These are phyloP conservation scores for Brachionus koreanus DNA, from an alignment of 1,140 invertebrate species.

Conservation along the genomic window DNA sequence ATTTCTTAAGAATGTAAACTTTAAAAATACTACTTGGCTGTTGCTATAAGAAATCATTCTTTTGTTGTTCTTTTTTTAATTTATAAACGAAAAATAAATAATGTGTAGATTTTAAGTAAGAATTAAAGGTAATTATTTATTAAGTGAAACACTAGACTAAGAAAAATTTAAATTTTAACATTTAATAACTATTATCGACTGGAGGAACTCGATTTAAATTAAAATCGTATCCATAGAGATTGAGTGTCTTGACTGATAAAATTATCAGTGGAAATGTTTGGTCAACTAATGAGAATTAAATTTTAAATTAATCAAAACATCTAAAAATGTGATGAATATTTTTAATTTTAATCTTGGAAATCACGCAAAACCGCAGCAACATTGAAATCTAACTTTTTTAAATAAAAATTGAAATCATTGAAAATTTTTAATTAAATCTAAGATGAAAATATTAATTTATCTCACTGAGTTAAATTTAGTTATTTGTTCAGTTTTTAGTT, in stretches of 20 bases:
- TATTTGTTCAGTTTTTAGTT: not conserved
- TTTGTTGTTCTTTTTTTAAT: not conserved
- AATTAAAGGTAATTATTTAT: constrained; percentile 28
- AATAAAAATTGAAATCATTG: not conserved
- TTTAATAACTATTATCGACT: not conserved
- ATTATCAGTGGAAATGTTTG: constrained; percentile 3
- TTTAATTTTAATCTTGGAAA: not conserved
- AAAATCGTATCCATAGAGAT: constrained; percentile 21
- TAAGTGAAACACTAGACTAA: not conserved
- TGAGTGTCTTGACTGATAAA: not conserved
- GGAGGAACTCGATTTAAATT: not conserved
- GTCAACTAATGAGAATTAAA: not conserved
- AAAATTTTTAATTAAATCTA: not conserved
- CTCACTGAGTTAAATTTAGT: not conserved
- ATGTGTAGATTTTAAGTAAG: not conserved
- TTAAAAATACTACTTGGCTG: not conserved
- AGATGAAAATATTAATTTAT: not conserved
- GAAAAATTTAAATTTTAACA: not conserved
- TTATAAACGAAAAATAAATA: constrained; percentile 14
- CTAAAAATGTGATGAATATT: not conserved
- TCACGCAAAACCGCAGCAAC: not conserved
- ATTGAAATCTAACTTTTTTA: not conserved
- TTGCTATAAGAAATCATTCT: constrained; percentile 38
- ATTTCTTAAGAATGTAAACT: constrained; percentile 19
- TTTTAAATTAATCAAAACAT: not conserved